Conservation (phyloP, 2,113 vertebrate species). For the Melanerpes aurifrons region DNA sequence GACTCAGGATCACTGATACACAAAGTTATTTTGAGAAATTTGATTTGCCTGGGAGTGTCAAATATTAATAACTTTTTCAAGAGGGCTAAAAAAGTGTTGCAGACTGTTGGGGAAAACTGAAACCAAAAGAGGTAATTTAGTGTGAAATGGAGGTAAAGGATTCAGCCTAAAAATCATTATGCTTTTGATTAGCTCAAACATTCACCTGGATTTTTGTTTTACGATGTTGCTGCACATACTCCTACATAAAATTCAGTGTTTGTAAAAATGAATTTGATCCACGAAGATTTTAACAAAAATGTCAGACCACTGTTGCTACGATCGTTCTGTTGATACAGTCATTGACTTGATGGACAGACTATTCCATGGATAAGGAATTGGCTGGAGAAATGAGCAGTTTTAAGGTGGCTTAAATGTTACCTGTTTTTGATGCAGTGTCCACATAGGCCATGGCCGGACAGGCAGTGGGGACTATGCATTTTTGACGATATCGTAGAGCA, state of each 20-base stretch:
- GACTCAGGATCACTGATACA: not conserved
- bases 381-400: not conserved
- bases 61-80: not conserved
- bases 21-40: not conserved
- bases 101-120: not conserved
- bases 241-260: not conserved
- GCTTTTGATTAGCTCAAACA: not conserved
- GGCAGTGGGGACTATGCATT: constrained; percentile 98
- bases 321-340: not conserved
- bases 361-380: too few species aligned
- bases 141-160: not conserved
- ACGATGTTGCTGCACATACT: not conserved
- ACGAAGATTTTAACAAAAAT: not conserved
- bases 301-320: not conserved
- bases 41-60: not conserved
- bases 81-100: not conserved
- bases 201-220: not conserved
- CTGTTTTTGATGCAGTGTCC: constrained; percentile 83
- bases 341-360: too few species aligned
- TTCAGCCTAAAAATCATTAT: not conserved
- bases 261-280: not conserved
- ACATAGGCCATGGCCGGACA: constrained; percentile 94
- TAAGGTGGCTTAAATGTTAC: not conserved
- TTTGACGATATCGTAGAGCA: constrained; percentile 97
- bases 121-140: not conserved